These are phyloP conservation scores for Macaria notata DNA, from an alignment of 2,888 invertebrate species.

Conservation along the genomic window DNA sequence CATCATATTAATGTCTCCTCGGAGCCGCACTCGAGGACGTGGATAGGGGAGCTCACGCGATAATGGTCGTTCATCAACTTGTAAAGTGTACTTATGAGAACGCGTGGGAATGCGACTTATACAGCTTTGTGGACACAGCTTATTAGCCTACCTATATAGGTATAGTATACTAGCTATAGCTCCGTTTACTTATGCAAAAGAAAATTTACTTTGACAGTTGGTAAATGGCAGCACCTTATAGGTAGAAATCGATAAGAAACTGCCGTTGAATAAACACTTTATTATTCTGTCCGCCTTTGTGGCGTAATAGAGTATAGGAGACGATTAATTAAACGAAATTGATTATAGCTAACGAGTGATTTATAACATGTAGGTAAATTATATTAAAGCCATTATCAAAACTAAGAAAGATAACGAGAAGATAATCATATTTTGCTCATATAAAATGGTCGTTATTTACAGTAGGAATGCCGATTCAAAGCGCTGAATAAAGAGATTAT, in stretches of 20 bases:
- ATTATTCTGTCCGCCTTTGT: constrained; percentile 29
- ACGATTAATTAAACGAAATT: constrained; percentile 15
- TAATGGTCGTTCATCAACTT: constrained; percentile 39
- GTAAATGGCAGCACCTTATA: constrained; percentile 30
- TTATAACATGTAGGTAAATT: constrained; percentile 2
- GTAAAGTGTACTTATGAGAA: constrained; percentile 32
- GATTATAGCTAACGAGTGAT: constrained; percentile 5
- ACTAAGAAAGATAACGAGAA: neutral
- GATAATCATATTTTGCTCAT: neutral
- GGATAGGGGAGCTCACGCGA: constrained; percentile 34
- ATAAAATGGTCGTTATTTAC: no score
- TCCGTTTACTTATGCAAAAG: constrained; percentile 25
- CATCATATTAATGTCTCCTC: constrained; percentile 34
- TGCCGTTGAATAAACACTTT: constrained; percentile 11
- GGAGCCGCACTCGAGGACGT: constrained; percentile 29
- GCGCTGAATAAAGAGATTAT: no score
- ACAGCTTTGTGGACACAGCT: constrained; percentile 36
- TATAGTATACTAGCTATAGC: constrained; percentile 19
- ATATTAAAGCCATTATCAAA: constrained; percentile 1
- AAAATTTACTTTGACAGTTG: constrained; percentile 30
- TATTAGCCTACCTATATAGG: constrained; percentile 27
- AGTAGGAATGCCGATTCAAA: no score
- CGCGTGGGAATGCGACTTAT: constrained; percentile 44
- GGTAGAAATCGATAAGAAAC: constrained; percentile 14
- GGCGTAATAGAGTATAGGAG: constrained; percentile 21